A percentile compares a stretch with the other conserved stretches of the same genome.
Evolutionary conservation across 35 echinoderm and acorn worm species (phyloP).

Genomic region (Amphiura filiformis): DNA sequence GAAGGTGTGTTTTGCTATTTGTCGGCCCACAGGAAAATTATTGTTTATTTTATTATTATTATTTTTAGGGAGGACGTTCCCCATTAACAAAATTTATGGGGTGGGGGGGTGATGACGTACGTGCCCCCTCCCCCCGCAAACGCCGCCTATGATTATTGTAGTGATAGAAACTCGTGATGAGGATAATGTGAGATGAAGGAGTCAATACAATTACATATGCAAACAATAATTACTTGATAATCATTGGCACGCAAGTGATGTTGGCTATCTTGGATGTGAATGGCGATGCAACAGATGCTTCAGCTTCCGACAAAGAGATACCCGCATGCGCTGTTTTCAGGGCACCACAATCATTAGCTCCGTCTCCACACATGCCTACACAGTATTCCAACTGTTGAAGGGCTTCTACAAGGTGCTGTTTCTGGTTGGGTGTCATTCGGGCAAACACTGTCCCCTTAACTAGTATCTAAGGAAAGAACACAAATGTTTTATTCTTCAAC

Average conservation of each 20-base stretch:
- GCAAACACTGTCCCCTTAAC: conserved; percentile 60
- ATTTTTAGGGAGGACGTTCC: no score
- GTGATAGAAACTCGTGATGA: no score
- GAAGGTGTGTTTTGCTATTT: no score
- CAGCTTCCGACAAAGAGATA: conserved; percentile 79
- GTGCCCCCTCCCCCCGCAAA: no score
- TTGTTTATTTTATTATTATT: no score
- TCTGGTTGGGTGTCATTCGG: conserved; percentile 83
- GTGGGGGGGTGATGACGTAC: no score
- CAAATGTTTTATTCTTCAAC: neutral
- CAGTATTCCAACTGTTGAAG: conserved; percentile 54
- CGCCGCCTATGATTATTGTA: no score
- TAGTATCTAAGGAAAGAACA: conserved; percentile 37
- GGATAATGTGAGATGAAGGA: no score
- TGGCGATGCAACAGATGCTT: conserved; percentile 86
- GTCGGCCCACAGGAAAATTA: no score
- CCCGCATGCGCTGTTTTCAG: conserved; percentile 90
- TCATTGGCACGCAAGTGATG: conserved; percentile 74
- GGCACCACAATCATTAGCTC: conserved; percentile 93
- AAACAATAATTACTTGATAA: conserved; percentile 87
- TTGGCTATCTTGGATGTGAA: conserved; percentile 90
- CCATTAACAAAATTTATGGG: no score
- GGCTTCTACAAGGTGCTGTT: conserved; percentile 54
- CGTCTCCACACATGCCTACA: conserved; percentile 98
- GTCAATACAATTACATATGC: no score